Conservation (phyloP, 2,113 vertebrate species). For the Anoura caudifer region DNA sequence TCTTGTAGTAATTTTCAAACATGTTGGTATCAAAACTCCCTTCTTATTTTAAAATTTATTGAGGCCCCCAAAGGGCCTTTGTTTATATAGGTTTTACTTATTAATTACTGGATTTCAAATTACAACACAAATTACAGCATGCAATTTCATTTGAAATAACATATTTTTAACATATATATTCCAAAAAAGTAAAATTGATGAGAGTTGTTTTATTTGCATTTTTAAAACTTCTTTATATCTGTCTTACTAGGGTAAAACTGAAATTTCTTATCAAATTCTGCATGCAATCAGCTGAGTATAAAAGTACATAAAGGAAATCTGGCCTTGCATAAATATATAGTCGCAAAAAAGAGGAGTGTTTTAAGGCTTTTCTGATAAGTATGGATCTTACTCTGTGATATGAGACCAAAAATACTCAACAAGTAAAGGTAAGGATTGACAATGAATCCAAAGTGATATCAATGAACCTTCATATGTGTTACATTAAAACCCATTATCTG, state of each 20-base stretch:
- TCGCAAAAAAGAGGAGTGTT: not conserved
- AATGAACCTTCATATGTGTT: not conserved
- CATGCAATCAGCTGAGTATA: not conserved
- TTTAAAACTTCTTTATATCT: not conserved
- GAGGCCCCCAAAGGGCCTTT: not conserved
- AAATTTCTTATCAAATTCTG: not conserved
- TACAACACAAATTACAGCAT: not conserved
- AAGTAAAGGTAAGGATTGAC: not conserved
- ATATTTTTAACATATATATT: not conserved
- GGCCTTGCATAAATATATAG: not conserved
- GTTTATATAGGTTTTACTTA: not conserved
- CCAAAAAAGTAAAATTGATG: not conserved
- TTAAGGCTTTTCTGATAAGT: not conserved
- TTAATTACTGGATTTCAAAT: not conserved
- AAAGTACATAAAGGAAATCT: not conserved
- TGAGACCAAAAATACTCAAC: not conserved
- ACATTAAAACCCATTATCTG: not conserved
- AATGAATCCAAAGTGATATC: not conserved
- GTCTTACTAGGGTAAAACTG: not conserved
- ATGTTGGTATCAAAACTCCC: not conserved
- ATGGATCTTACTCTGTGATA: not conserved
- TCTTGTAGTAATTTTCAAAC: not conserved
- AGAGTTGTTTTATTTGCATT: not conserved
- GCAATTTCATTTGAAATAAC: not conserved
- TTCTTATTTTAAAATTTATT: not conserved